Evolutionary conservation across 2,888 invertebrate species (phyloP).

Genomic region (Cosmopolites sordidus): DNA sequence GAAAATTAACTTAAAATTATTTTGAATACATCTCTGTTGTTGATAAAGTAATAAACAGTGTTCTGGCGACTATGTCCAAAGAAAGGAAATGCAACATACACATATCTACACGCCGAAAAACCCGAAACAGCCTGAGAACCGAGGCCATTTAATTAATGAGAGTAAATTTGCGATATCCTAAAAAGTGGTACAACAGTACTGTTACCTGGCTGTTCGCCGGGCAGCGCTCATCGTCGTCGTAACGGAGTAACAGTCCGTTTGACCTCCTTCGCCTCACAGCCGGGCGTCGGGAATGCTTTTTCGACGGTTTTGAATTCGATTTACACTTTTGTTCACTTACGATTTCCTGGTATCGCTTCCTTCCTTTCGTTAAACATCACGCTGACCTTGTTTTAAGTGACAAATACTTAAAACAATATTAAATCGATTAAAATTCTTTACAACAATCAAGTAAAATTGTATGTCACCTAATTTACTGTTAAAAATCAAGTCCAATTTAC

Average conservation of each 20-base stretch:
- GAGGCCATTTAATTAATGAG: conserved; percentile 3
- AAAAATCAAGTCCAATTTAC: too few species aligned
- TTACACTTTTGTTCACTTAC: too few species aligned
- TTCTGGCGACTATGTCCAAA: neutral
- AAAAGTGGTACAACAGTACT: conserved; percentile 3
- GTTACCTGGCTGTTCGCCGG: neutral
- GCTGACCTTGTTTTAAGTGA: too few species aligned
- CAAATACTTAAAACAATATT: too few species aligned
- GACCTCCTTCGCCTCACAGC: conserved; percentile 3
- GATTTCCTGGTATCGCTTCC: too few species aligned
- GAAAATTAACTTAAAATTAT: too few species aligned
- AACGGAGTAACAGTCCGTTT: conserved; percentile 2
- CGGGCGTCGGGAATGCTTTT: neutral
- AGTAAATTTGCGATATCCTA: conserved; percentile 5
- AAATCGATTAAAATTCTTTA: too few species aligned
- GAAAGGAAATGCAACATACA: neutral
- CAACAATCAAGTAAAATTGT: too few species aligned
- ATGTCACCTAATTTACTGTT: too few species aligned
- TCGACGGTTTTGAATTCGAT: neutral
- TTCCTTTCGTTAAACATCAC: too few species aligned
- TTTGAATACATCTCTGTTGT: too few species aligned
- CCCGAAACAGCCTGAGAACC: neutral
- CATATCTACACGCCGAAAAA: neutral
- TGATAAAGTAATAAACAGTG: too few species aligned
- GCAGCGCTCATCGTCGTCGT: neutral